These are phyloP conservation scores for Lepidurus apus DNA, from an alignment of 1,140 invertebrate species.

Conservation along the genomic window DNA sequence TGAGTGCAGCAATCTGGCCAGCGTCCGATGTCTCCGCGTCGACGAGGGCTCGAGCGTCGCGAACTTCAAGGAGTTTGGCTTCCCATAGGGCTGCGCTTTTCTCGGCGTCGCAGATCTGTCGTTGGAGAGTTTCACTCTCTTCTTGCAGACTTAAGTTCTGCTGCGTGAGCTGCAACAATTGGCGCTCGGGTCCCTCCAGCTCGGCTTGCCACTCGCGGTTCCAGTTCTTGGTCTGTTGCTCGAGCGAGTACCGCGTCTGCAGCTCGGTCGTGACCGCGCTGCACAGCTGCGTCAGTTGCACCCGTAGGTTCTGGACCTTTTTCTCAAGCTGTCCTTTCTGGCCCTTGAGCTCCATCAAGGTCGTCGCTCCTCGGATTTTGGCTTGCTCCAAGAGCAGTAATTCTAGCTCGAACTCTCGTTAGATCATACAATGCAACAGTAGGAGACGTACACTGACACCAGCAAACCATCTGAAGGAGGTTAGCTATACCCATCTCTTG, in stretches of 20 bases:
- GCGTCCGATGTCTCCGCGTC: constrained; percentile 31
- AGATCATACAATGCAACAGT: not conserved
- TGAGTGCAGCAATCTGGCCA: constrained; percentile 23
- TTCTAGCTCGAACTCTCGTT: constrained; percentile 47
- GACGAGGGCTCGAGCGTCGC: constrained; percentile 25
- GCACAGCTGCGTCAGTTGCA: constrained; percentile 55
- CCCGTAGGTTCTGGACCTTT: constrained; percentile 54
- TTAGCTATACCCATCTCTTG: not conserved
- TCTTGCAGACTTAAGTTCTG: constrained; percentile 13
- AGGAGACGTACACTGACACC: too few relatives aligned
- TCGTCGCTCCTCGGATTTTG: constrained; percentile 58
- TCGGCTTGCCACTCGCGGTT: constrained; percentile 53
- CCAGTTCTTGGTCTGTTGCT: constrained; percentile 53
- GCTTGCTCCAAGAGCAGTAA: constrained; percentile 69
- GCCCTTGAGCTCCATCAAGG: constrained; percentile 53
- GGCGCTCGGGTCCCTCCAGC: constrained; percentile 44
- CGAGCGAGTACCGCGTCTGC: constrained; percentile 54
- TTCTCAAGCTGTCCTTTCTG: constrained; percentile 54
- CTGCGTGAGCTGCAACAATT: constrained; percentile 22
- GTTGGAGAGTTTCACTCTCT: constrained; percentile 23
- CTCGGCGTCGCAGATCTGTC: constrained; percentile 22
- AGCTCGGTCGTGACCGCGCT: constrained; percentile 54
- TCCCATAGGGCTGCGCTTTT: constrained; percentile 30
- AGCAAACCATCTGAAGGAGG: too few relatives aligned
- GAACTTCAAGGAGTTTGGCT: constrained; percentile 29